Evolutionary conservation across 2,888 invertebrate genomes (phyloP).

Genomic region (Synergus japonicus): DNA sequence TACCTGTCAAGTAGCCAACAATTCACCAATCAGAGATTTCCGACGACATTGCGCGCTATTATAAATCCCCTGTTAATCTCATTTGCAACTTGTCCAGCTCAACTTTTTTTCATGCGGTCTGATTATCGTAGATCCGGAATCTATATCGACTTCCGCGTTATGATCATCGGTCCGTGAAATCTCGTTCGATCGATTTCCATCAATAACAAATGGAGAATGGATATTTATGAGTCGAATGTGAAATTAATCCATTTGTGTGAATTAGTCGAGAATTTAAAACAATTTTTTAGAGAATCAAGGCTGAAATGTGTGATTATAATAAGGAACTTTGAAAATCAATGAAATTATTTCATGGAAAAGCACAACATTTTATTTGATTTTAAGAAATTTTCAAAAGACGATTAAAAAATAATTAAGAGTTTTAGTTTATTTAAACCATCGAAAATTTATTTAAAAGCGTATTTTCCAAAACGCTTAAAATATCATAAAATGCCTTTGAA

Average conservation of each 20-base stretch:
- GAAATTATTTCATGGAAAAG: too few relatives aligned
- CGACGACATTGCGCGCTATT: not conserved
- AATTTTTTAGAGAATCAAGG: not conserved
- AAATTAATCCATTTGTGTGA: not conserved
- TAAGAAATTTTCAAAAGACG: too few relatives aligned
- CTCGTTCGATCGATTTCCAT: slow-evolving; percentile 7
- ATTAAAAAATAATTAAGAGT: too few relatives aligned
- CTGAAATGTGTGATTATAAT: not conserved
- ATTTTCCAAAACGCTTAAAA: too few relatives aligned
- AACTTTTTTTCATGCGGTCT: not conserved
- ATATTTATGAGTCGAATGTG: not conserved
- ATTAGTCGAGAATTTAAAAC: not conserved
- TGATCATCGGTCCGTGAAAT: slow-evolving; percentile 2
- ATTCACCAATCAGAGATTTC: slow-evolving; percentile 10
- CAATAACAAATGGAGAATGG: slow-evolving; percentile 15
- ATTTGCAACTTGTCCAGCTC: slow-evolving; percentile 16
- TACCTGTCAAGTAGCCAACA: slow-evolving; percentile 8
- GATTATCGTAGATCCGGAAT: slow-evolving; percentile 17
- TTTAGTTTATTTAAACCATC: too few relatives aligned
- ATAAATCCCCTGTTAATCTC: not conserved
- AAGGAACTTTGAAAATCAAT: not conserved
- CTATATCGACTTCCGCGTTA: slow-evolving; percentile 11
- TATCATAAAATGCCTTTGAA: too few relatives aligned
- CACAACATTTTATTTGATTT: too few relatives aligned
- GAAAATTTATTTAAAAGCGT: too few relatives aligned